Conservation (phyloP, 2,888 invertebrate species). For the Parnassius apollo region DNA sequence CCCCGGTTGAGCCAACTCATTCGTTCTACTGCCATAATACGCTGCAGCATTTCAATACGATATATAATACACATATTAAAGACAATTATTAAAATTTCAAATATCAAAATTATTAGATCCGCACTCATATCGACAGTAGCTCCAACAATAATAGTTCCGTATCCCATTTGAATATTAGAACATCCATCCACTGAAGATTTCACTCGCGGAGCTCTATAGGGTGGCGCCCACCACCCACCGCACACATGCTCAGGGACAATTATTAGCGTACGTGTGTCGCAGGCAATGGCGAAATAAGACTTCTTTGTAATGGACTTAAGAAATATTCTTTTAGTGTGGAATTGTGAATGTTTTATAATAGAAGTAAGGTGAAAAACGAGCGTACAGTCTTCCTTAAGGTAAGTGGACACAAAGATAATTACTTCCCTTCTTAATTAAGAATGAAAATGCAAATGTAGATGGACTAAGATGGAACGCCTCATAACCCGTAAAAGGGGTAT, state of each 20-base stretch:
- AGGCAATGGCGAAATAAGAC: slow-evolving; percentile 30
- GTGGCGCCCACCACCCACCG: slow-evolving; percentile 44
- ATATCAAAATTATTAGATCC: slow-evolving; percentile 52
- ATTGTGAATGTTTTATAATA: no score
- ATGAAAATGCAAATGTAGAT: no score
- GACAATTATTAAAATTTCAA: slow-evolving; percentile 27
- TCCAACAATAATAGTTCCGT: slow-evolving; percentile 81
- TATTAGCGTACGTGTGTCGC: slow-evolving; percentile 32
- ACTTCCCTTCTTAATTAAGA: no score
- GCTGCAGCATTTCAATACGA: no score
- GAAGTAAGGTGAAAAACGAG: no score
- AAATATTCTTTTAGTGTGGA: slow-evolving; percentile 5
- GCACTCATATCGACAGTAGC: slow-evolving; percentile 75
- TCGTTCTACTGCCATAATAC: no score
- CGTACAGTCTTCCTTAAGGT: no score
- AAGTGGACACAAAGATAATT: no score
- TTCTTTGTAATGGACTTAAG: slow-evolving; percentile 18
- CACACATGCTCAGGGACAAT: slow-evolving; percentile 31
- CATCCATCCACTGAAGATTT: slow-evolving; percentile 79
- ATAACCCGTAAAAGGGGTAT: no score
- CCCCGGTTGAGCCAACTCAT: no score
- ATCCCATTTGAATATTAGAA: slow-evolving; percentile 82
- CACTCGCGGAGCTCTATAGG: slow-evolving; percentile 44
- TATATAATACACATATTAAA: no score
- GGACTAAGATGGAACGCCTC: no score